Conservation (phyloP, 2,113 vertebrate species). For the Corythaeola cristata region DNA sequence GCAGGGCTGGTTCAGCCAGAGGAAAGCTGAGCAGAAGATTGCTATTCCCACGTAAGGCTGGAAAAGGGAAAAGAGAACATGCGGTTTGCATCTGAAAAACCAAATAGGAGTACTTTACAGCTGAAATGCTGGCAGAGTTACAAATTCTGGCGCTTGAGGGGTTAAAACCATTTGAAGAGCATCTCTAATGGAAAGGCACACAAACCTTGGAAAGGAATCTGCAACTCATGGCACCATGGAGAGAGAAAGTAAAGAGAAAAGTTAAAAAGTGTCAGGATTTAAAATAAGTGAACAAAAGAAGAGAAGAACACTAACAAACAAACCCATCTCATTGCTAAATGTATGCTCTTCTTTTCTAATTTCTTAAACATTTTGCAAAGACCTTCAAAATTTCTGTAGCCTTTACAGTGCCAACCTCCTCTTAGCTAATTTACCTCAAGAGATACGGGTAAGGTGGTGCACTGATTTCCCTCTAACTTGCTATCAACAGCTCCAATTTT, state of each 20-base stretch:
- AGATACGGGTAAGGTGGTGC: not conserved
- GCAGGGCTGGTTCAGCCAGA: not conserved
- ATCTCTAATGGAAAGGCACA: not conserved
- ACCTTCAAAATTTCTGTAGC: not conserved
- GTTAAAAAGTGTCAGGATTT: not conserved
- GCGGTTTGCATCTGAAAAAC: not conserved
- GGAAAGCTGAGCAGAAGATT: not conserved
- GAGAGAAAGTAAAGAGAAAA: not conserved
- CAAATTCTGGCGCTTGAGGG: not conserved
- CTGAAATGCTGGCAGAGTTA: not conserved
- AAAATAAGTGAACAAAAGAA: not conserved
- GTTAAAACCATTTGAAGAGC: not conserved
- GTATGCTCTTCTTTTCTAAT: not conserved
- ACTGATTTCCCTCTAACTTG: not conserved
- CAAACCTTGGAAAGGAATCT: not conserved
- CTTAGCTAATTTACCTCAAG: not conserved
- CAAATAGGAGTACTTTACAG: not conserved
- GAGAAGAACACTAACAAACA: not conserved
- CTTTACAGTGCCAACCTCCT: not conserved
- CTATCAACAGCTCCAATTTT: not conserved
- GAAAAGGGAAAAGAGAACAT: not conserved
- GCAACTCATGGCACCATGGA: fast-evolving
- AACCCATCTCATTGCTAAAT: not conserved
- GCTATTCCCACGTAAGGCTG: not conserved
- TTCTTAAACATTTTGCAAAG: not conserved